These are phyloP conservation scores for Eubasilissa regina DNA, from an alignment of 1,140 invertebrate genomes.

Conservation along the genomic window DNA sequence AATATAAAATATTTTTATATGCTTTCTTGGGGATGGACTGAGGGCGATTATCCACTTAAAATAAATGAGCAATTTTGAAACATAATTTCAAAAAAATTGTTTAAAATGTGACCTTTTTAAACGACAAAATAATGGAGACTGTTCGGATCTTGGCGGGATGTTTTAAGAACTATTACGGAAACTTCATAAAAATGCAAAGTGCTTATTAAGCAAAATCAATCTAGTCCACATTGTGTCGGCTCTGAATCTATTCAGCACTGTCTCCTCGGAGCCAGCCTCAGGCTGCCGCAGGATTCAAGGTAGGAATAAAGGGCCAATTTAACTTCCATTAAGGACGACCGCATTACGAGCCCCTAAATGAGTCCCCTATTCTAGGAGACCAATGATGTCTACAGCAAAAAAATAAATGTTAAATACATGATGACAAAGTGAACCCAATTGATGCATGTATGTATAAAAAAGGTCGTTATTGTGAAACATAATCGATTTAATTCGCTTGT, in stretches of 20 bases:
- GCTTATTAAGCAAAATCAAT: constrained; percentile 48
- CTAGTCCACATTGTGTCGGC: constrained; percentile 30
- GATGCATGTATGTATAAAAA: constrained; percentile 21
- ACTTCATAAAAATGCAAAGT: constrained; percentile 41
- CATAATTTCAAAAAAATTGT: background rate
- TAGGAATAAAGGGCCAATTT: constrained; percentile 52
- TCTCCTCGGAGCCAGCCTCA: constrained; percentile 18
- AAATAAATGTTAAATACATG: constrained; percentile 46
- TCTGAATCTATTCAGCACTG: constrained; percentile 39
- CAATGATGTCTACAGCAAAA: constrained; percentile 1
- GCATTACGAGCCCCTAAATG: constrained; percentile 27
- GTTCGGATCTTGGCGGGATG: background rate
- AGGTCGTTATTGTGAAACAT: constrained; percentile 18
- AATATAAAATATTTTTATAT: too few relatives aligned
- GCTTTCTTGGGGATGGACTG: too few relatives aligned
- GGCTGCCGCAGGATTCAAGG: constrained; percentile 37
- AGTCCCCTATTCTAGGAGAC: constrained; percentile 32
- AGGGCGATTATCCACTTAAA: constrained; percentile 1
- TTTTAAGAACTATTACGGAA: constrained; percentile 21
- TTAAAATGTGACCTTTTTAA: constrained; percentile 11
- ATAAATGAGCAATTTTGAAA: background rate
- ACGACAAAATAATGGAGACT: constrained; percentile 33
- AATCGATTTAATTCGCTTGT: constrained; percentile 45
- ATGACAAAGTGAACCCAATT: constrained; percentile 48
- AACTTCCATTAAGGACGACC: constrained; percentile 53